A percentile compares a stretch with the other conserved stretches of the same genome.
phyloP scores from a whole-genome alignment of 2,113 vertebrate species.

The Carettochelys insculpta region DNA sequence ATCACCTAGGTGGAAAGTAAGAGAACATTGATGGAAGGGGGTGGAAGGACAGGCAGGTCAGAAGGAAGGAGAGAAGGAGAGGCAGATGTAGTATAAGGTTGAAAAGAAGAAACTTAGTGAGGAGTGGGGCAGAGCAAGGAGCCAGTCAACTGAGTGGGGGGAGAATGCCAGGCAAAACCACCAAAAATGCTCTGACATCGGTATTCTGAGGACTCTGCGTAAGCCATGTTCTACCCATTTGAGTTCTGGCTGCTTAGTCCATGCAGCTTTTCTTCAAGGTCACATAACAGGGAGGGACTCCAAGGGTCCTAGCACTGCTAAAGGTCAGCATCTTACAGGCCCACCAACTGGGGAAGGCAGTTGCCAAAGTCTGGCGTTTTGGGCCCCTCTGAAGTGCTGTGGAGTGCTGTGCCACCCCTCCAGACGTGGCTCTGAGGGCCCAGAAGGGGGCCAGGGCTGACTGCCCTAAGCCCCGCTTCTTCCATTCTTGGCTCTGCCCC shows the following conservation, averaged over 20 bases:
- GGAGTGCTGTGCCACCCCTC: too few species aligned
- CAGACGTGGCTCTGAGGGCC: too few species aligned
- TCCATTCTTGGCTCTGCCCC: too few species aligned
- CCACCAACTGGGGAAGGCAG: too few species aligned
- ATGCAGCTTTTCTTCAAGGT: not conserved
- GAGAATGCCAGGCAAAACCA: not conserved
- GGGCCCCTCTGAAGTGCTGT: too few species aligned
- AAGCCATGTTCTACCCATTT: not conserved
- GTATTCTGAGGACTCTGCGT: not conserved
- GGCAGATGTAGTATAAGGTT: not conserved
- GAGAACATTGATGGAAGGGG: too few species aligned
- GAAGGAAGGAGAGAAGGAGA: not conserved
- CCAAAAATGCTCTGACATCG: not conserved
- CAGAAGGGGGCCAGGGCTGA: too few species aligned
- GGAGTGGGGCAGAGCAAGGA: not conserved
- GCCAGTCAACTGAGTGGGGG: not conserved
- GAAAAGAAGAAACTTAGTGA: not conserved
- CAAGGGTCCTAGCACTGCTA: not conserved
- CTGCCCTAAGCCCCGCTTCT: too few species aligned
- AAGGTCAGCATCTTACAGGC: too few species aligned
- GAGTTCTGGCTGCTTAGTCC: not conserved
- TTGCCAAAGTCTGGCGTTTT: too few species aligned
- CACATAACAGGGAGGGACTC: not conserved
- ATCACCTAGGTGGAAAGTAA: too few species aligned
- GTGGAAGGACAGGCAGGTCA: not conserved